Evolutionary conservation across 1,140 invertebrate species (phyloP).

Genomic region (Eumaeus atala): DNA sequence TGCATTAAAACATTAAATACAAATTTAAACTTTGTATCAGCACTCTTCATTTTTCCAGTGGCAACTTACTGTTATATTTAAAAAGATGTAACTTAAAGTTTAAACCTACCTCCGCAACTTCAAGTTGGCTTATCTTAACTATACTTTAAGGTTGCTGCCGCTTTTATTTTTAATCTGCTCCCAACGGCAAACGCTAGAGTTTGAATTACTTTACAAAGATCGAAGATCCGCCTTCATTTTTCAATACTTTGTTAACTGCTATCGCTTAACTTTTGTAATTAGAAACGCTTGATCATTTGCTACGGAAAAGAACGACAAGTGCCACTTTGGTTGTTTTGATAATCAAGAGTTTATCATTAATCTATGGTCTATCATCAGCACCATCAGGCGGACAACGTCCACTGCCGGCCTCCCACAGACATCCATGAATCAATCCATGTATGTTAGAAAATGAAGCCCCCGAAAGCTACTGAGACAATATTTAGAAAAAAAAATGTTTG

Average conservation of each 20-base stretch:
- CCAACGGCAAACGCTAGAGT: slow-evolving; percentile 53
- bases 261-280: slow-evolving; percentile 55
- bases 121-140: slow-evolving; percentile 63
- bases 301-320: slow-evolving; percentile 1
- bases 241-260: slow-evolving; percentile 62
- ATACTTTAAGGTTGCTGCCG: slow-evolving; percentile 52
- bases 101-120: slow-evolving; percentile 42
- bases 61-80: slow-evolving; percentile 30
- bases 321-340: too few relatives aligned
- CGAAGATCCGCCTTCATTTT: slow-evolving; percentile 64
- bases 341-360: too few relatives aligned
- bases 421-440: too few relatives aligned
- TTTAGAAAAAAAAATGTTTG: too few relatives aligned
- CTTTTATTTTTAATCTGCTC: slow-evolving; percentile 64
- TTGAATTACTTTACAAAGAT: slow-evolving; percentile 68
- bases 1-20: background rate
- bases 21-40: background rate
- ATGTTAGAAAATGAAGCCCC: too few relatives aligned
- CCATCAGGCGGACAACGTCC: too few relatives aligned
- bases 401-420: too few relatives aligned
- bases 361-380: too few relatives aligned
- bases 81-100: slow-evolving; percentile 47
- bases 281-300: slow-evolving; percentile 18
- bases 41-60: background rate
- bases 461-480: too few relatives aligned